These are phyloP conservation scores for Lagopus leucura DNA, from an alignment of 2,113 vertebrate genomes.

Conservation along the genomic window DNA sequence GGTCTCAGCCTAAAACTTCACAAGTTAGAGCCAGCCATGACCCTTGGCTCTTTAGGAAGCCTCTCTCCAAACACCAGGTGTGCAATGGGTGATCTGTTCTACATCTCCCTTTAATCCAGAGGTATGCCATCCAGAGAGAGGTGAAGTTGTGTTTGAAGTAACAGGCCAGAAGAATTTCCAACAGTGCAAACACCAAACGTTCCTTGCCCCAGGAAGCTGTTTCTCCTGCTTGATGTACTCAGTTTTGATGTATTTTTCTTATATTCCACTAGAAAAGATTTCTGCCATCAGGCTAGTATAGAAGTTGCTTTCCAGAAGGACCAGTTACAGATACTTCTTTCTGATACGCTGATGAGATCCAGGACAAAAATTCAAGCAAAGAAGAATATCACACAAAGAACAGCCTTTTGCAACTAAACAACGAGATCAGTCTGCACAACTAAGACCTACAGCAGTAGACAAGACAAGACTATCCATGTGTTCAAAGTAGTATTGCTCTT, in stretches of 20 bases:
- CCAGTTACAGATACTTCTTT: background rate
- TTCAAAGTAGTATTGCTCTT: background rate
- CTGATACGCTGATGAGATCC: background rate
- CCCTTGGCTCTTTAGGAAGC: background rate
- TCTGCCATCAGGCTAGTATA: background rate
- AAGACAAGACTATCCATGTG: background rate
- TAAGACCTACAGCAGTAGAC: background rate
- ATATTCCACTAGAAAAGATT: background rate
- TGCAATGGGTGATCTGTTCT: no score
- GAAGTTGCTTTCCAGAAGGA: background rate
- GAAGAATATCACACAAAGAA: background rate
- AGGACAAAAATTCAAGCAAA: background rate
- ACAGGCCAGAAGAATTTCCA: background rate
- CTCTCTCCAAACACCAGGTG: background rate
- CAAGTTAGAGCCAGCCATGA: background rate
- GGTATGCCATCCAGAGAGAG: background rate
- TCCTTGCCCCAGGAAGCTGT: background rate
- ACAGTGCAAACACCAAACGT: background rate
- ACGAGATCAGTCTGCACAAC: background rate
- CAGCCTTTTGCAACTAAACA: background rate
- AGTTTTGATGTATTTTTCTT: background rate
- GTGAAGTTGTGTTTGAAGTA: background rate
- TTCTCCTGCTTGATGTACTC: background rate
- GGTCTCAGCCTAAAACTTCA: background rate
- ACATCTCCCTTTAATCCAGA: background rate